Conservation (phyloP, 2,113 vertebrate genomes). For the Grantiella picta region DNA sequence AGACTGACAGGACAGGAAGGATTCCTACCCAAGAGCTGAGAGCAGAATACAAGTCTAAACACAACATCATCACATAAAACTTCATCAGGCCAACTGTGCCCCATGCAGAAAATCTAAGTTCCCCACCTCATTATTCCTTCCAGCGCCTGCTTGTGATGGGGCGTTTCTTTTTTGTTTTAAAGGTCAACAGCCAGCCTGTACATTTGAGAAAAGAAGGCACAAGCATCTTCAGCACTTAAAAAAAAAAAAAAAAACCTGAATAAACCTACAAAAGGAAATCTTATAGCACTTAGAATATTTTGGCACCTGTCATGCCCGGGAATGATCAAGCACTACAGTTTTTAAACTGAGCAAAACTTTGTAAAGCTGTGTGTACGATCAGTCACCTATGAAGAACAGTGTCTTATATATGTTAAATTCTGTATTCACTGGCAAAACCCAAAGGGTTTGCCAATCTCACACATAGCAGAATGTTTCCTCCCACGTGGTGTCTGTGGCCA, state of each 20-base stretch:
- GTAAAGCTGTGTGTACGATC: not conserved
- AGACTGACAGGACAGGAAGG: not conserved
- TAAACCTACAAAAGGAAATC: not conserved
- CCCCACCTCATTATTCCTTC: not conserved
- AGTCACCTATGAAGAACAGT: not conserved
- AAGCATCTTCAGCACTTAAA: not conserved
- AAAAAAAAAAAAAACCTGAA: not conserved
- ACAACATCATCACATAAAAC: not conserved
- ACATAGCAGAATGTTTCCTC: not conserved
- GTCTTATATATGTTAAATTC: not conserved
- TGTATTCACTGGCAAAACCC: not conserved
- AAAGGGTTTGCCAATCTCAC: not conserved
- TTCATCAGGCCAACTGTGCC: not conserved
- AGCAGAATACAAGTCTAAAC: not conserved
- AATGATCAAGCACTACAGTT: not conserved
- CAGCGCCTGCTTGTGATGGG: not conserved
- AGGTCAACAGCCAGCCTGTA: not conserved
- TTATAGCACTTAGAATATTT: not conserved
- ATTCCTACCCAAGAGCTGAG: not conserved
- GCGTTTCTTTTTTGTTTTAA: not conserved
- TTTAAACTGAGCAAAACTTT: not conserved
- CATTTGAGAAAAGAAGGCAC: not conserved
- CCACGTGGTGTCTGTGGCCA: not conserved
- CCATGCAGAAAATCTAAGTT: not conserved
- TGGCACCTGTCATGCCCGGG: not conserved